Evolutionary conservation across 2,797 vertebrate genomes (phyloP).

Genomic region (Anguilla anguilla): DNA sequence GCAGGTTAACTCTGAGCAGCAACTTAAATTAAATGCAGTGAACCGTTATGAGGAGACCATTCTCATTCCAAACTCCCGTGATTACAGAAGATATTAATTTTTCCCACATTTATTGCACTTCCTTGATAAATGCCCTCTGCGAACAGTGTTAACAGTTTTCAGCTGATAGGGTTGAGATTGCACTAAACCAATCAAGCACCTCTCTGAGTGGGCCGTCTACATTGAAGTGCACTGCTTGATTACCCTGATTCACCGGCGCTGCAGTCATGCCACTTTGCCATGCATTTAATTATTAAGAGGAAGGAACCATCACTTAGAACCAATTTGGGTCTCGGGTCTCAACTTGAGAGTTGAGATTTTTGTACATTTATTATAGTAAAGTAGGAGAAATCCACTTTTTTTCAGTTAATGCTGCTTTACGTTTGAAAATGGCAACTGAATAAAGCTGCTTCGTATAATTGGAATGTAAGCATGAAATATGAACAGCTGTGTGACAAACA

Average conservation of each 20-base stretch:
- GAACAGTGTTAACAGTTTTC: conserved; percentile 24
- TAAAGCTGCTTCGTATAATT: not conserved
- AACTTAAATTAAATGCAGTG: conserved; percentile 34
- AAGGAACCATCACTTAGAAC: not conserved
- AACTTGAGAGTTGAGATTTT: not conserved
- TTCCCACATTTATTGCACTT: conserved; percentile 32
- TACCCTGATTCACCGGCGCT: not conserved
- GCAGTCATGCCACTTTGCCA: not conserved
- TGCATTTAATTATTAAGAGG: conserved; percentile 19
- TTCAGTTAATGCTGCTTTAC: not conserved
- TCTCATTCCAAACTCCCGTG: conserved; percentile 24
- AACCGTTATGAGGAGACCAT: conserved; percentile 34
- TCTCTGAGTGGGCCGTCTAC: conserved; percentile 29
- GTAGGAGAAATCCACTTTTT: not conserved
- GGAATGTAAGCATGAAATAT: not conserved
- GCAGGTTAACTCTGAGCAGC: conserved; percentile 33
- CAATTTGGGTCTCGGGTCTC: not conserved
- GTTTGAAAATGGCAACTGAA: not conserved
- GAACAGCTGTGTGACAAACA: not conserved
- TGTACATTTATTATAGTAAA: not conserved
- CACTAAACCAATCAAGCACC: conserved; percentile 20
- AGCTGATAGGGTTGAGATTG: conserved; percentile 35
- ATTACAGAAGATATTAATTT: conserved; percentile 37
- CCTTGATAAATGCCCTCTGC: conserved; percentile 37
- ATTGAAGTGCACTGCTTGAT: conserved; percentile 17